These are phyloP conservation scores for Cacatua alba DNA, from an alignment of 2,113 vertebrate genomes.

Conservation along the genomic window DNA sequence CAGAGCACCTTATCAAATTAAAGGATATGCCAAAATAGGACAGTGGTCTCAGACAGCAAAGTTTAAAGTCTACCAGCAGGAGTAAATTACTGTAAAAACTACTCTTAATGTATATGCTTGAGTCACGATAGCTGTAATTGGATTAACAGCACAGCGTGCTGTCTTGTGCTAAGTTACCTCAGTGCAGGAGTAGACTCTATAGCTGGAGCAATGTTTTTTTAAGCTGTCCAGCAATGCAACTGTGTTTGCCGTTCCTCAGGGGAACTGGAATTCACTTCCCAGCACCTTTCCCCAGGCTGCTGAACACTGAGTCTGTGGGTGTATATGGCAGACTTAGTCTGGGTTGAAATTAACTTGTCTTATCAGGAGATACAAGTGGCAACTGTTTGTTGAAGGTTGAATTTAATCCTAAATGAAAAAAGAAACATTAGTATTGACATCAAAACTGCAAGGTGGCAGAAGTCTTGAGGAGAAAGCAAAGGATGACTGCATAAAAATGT, in stretches of 20 bases:
- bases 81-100: neutral
- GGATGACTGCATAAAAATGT: neutral
- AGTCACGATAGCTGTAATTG: neutral
- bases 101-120: neutral
- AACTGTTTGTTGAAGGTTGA: neutral
- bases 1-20: neutral
- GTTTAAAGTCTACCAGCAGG: neutral
- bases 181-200: neutral
- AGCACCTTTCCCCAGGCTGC: neutral
- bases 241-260: neutral
- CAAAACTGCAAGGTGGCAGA: neutral
- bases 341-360: neutral
- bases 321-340: neutral
- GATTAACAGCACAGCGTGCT: neutral
- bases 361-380: neutral
- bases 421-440: neutral
- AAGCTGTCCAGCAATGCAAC: neutral
- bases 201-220: neutral
- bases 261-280: neutral
- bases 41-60: neutral
- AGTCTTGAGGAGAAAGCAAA: neutral
- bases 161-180: neutral
- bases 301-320: neutral
- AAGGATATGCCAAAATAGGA: neutral
- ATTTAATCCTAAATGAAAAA: neutral